These are phyloP conservation scores for Cephalopholis sonnerati DNA, from an alignment of 2,113 vertebrate species.

Conservation along the genomic window DNA sequence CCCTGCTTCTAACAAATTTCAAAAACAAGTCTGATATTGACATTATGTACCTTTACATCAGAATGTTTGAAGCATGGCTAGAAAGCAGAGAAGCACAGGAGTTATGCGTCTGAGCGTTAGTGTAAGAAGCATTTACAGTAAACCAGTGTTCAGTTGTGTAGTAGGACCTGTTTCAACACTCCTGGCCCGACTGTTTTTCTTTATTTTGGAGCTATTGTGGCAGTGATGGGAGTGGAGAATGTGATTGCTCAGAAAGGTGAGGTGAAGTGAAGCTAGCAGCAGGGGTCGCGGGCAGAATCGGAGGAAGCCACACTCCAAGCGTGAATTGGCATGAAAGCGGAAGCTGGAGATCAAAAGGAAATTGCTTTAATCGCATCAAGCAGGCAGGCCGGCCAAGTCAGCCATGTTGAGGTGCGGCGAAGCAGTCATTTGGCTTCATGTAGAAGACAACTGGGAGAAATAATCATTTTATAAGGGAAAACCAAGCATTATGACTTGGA, in stretches of 20 bases:
- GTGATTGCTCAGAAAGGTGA: conserved; percentile 39
- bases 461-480: conserved; percentile 1
- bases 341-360: conserved; percentile 73
- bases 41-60: not conserved
- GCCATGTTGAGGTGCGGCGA: conserved; percentile 52
- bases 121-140: not conserved
- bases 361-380: conserved; percentile 65
- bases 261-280: conserved; percentile 51
- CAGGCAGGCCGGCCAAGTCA: conserved; percentile 39
- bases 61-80: not conserved
- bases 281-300: conserved; percentile 23
- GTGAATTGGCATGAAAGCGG: conserved; percentile 56
- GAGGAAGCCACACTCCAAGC: conserved; percentile 33
- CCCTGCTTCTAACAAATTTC: conserved; percentile 7
- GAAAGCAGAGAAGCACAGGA: not conserved
- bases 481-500: conserved; percentile 1
- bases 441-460: not conserved
- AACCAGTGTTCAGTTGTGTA: not conserved
- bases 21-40: conserved; percentile 18
- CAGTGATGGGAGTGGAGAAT: conserved; percentile 1
- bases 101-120: not conserved
- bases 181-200: not conserved
- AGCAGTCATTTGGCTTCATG: conserved; percentile 32
- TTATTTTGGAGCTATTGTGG: not conserved
- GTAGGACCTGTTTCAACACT: not conserved